Conservation (phyloP, 2,888 invertebrate species). For the Sphaerolaimus hirsutus region DNA sequence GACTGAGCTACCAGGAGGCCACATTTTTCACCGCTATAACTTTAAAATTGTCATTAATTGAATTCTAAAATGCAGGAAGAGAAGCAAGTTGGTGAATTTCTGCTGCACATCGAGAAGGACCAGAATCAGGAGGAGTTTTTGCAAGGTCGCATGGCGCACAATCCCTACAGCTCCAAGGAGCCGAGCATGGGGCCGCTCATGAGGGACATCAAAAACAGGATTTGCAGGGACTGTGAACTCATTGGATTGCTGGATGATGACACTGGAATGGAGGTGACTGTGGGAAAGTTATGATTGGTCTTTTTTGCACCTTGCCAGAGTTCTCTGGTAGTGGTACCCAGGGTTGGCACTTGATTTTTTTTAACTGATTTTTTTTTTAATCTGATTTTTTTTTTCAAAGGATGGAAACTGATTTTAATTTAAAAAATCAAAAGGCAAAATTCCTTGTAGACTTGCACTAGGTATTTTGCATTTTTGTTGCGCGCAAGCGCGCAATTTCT, state of each 20-base stretch:
- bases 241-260: constrained; percentile 93
- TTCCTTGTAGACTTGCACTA: too few species aligned
- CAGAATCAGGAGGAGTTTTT: constrained; percentile 95
- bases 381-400: neutral
- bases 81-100: constrained; percentile 85
- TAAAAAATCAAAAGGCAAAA: too few species aligned
- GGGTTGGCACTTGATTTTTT: neutral
- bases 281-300: too few species aligned
- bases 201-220: constrained; percentile 96
- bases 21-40: too few species aligned
- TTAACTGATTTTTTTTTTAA: neutral
- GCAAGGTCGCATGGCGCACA: constrained; percentile 73
- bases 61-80: constrained; percentile 39
- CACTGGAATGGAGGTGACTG: constrained; percentile 62
- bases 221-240: constrained; percentile 62
- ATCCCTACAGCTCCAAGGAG: constrained; percentile 81
- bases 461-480: too few species aligned
- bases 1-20: too few species aligned
- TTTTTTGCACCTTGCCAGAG: too few species aligned
- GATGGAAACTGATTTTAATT: neutral
- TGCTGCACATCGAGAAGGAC: constrained; percentile 83
- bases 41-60: too few species aligned
- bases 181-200: constrained; percentile 82
- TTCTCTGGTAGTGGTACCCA: too few species aligned
- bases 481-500: too few species aligned